Percentiles rank a stretch among this genome's conserved stretches.
These are phyloP conservation scores for Pristionchus japonicus DNA, from an alignment of 2,888 invertebrate genomes.

Conservation along the genomic window DNA sequence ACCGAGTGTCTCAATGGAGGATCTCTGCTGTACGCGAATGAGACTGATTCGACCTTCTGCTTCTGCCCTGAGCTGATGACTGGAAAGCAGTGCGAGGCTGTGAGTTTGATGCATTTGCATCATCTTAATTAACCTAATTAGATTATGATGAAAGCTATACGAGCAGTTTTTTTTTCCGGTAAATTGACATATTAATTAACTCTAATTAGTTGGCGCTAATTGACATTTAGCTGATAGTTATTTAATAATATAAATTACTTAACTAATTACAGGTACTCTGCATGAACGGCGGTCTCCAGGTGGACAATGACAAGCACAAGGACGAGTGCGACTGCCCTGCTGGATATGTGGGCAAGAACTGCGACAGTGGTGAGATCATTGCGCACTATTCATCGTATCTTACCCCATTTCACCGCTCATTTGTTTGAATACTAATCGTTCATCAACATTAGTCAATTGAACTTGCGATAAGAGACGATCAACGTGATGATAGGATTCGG, in stretches of 20 bases:
- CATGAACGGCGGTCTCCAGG: constrained; percentile 65
- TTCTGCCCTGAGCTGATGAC: constrained; percentile 64
- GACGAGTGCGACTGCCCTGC: constrained; percentile 54
- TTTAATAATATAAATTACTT: not conserved
- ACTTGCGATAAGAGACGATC: no score
- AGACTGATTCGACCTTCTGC: constrained; percentile 49
- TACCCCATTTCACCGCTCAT: no score
- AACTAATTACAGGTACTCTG: constrained; percentile 53
- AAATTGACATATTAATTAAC: no score
- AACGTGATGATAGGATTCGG: no score
- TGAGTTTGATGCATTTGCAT: no score
- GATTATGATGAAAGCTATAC: no score
- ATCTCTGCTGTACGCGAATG: constrained; percentile 47
- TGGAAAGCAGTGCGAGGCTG: constrained; percentile 60
- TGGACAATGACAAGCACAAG: constrained; percentile 48
- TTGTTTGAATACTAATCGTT: not conserved
- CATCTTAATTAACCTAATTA: no score
- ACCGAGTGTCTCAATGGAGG: constrained; percentile 49
- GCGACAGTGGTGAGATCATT: constrained; percentile 61
- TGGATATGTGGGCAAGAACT: constrained; percentile 63
- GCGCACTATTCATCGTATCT: no score
- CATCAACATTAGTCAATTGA: not conserved
- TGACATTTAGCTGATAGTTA: no score
- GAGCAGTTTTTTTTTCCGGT: no score
- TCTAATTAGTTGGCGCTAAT: no score